Base-by-base conservation (phyloP, 2,797 vertebrate species). In the Mus spretus region DNA sequence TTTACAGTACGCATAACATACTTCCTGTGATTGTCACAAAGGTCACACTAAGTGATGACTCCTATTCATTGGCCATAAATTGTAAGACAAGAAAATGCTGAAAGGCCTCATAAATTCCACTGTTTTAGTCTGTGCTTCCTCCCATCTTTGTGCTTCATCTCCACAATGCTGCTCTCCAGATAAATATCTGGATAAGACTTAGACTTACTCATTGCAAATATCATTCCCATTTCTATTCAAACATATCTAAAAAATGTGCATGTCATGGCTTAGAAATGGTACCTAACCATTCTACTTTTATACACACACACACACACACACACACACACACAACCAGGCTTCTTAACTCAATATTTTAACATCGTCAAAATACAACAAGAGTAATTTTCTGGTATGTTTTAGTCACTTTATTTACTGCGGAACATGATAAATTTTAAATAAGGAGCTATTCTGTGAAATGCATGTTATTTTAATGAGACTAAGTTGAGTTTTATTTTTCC, bases 21-120 rank as follows among this genome's bases (percentile, higher is more conserved):
- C 78, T 95, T 97, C 97, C 96, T 88, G 70, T 79, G 89, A 97
- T 93, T 97, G 97, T 97, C 96, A 96, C 89, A 93, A 82, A 96
- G 50, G 40, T 96, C 89, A 94, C 50, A 75, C 84, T 94, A 79
- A 91, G 63, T 79, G 65, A 91, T 89, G 95, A 81, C 91, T 89
- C 67, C 47, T 85, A 79, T 78, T 96, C 91, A 92, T 87, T n/a
- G 74, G 87, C 82, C 93, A 89, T 97, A 97, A 97, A 97, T 96
- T 96, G 91, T 85, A 65, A 97, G 93, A 95, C 82, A 93, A 96
- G 94, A 97, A 97, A 96, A 97, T 93, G 53, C 67, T 95, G 90
- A 65, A 84, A 95, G 72, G 67, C 55, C 93, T 93, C 94, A 90
- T 97, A 96, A 97, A 97, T 93, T 81, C 82, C 93, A 96, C 53